Base-by-base conservation (phyloP, 92 coral and sea anemone species). In the Isaurus tuberculatus region DNA sequence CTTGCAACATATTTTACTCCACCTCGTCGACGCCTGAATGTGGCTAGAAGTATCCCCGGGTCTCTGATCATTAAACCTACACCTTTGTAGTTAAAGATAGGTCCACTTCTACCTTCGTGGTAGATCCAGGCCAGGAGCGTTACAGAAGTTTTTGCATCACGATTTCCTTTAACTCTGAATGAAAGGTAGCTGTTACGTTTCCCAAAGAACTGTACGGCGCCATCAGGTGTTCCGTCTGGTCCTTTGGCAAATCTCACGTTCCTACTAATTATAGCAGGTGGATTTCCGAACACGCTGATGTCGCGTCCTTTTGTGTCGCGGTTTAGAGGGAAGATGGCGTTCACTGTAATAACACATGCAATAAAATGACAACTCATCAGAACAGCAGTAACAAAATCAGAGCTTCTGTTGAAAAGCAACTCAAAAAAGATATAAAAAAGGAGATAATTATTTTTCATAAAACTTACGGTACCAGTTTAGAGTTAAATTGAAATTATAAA, bases 41-140 rank as follows among this genome's bases (percentile, higher is more conserved):
- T 72, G 43, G 70, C 80, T 42, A 72, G 71, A 15, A 83, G 81
- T 19, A 25, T 49, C 61, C 88, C 72, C 31, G 90, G 93, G 7
- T 85, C 55, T 7, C 67, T 73, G 93, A 92, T 90, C 93, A 91
- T 85, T 72, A 90, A 87, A 72, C 85, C 90, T 31, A 92, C 92
- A 36, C 92, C 96, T 78, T 70, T 87, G 90, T 84, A 90, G 73
- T 86, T 90, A 72, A 92, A 92, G 87, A 92, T 92, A 15, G 96
- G 96, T 31, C 96, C 96, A 3, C 91, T 80, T 4, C 86, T 81
- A 8, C 96, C 96, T 28, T 86, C 87, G 90, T 90, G 92, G 42
- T 79, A 84, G 20, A 92, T 92, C 96, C 96, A 92, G 44, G 92
- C 92, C 73, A 92, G 37, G 2, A 92, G 86, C 17, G 96, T 92